Percentiles rank a stretch among this genome's conserved stretches.
phyloP scores from a whole-genome alignment of 2,797 vertebrate species.

The Darevskia mixta region DNA sequence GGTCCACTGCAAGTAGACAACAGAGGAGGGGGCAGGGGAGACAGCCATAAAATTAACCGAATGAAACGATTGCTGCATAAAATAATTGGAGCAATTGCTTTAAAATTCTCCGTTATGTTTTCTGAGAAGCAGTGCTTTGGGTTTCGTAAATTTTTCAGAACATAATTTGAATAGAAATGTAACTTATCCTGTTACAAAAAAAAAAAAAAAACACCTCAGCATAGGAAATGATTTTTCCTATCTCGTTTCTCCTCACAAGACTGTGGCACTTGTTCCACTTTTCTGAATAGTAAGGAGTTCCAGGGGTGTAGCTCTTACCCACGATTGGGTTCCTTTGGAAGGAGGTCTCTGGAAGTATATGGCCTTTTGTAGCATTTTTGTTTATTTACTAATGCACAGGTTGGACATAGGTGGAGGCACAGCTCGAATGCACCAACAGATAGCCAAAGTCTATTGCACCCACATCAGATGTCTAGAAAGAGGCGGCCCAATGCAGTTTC shows the following conservation, averaged over 20 bases:
- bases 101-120: neutral
- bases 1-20: conserved; percentile 18
- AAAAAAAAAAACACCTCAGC: neutral
- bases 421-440: neutral
- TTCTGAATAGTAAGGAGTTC: neutral
- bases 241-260: neutral
- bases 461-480: neutral
- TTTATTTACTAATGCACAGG: neutral
- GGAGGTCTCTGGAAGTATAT: neutral
- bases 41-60: conserved; percentile 6
- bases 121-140: neutral
- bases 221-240: neutral
- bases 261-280: neutral
- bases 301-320: neutral
- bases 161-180: neutral
- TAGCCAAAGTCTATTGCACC: neutral
- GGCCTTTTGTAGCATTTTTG: neutral
- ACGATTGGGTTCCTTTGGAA: neutral
- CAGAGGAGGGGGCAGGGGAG: neutral
- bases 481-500: neutral
- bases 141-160: neutral
- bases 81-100: conserved; percentile 9
- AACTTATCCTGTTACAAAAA: neutral
- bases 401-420: neutral
- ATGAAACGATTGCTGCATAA: conserved; percentile 10